phyloP scores from a whole-genome alignment of 2,797 vertebrate species.

The Cercopithecus hamlyni region DNA sequence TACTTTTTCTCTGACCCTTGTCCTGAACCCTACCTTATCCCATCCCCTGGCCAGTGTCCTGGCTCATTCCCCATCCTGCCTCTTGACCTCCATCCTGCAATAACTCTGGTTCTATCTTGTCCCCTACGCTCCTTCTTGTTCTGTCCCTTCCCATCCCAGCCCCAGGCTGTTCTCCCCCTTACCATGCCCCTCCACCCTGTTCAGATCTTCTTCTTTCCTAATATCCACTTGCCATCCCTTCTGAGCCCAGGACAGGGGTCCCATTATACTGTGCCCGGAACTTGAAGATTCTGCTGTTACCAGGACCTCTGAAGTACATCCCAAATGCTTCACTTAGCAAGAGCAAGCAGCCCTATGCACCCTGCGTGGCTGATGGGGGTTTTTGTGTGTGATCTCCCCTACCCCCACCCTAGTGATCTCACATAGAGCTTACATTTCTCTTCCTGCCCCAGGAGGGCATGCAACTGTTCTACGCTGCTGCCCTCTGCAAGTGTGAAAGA shows the following conservation, averaged over 20 bases:
- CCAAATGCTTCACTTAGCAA: conserved; percentile 33
- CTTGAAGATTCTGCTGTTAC: background rate
- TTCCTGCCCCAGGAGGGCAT: conserved; percentile 24
- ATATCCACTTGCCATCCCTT: conserved; percentile 16
- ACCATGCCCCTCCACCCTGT: background rate
- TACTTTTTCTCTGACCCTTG: conserved; percentile 16
- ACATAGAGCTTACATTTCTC: conserved; percentile 44
- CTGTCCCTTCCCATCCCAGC: background rate
- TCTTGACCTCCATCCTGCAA: background rate
- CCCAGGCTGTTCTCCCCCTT: background rate
- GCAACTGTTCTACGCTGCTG: conserved; percentile 3
- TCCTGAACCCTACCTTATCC: background rate
- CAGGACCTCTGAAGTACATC: conserved; percentile 21
- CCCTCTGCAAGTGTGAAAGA: conserved; percentile 54
- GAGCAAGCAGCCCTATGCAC: background rate
- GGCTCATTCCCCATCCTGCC: background rate
- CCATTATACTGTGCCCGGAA: conserved; percentile 36
- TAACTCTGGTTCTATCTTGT: conserved; percentile 35
- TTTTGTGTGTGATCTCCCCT: conserved; percentile 32
- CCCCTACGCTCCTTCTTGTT: background rate
- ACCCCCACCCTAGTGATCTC: background rate
- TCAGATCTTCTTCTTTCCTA: conserved; percentile 8
- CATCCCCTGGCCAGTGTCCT: background rate
- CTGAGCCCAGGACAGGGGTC: background rate
- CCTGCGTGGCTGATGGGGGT: background rate